Evolutionary conservation across 2,113 vertebrate genomes (phyloP).

Genomic region (Mus pahari): DNA sequence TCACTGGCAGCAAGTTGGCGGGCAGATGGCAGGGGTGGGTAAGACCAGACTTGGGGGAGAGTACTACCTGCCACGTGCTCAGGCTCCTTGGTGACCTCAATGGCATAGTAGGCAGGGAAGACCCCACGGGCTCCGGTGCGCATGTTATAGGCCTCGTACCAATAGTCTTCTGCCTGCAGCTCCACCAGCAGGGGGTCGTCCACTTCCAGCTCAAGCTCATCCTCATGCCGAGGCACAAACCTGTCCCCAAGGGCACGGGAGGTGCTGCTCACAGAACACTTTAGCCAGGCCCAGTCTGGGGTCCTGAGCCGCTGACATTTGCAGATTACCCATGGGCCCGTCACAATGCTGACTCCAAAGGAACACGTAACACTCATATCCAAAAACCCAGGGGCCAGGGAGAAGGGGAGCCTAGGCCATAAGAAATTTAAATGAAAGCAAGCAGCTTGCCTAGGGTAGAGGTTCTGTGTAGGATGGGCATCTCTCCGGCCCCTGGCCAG

Average conservation of each 20-base stretch:
- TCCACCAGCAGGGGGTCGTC: conserved; percentile 97
- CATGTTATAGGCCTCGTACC: conserved; percentile 99
- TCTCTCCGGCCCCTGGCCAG: background rate
- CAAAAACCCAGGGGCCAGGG: background rate
- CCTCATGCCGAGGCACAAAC: conserved; percentile 96
- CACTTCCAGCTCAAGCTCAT: conserved; percentile 97
- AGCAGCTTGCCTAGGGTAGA: rapidly evolving
- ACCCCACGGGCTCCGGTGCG: conserved; percentile 93
- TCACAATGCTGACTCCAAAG: background rate
- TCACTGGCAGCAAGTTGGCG: background rate
- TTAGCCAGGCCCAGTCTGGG: background rate
- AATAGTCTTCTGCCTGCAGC: conserved; percentile 97
- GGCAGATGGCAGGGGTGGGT: rapidly evolving
- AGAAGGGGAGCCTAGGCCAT: background rate
- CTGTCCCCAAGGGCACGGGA: conserved; percentile 80
- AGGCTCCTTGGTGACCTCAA: conserved; percentile 93
- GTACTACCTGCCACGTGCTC: conserved; percentile 91
- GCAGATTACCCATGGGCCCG: background rate
- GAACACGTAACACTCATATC: rapidly evolving
- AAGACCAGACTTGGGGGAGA: rapidly evolving
- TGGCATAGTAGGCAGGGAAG: conserved; percentile 97
- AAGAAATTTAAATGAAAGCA: background rate
- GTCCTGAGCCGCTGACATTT: background rate
- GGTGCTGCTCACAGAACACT: background rate
- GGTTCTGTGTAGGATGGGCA: background rate